Evolutionary conservation across 2,113 vertebrate genomes (phyloP).

Genomic region (Eptesicus fuscus): DNA sequence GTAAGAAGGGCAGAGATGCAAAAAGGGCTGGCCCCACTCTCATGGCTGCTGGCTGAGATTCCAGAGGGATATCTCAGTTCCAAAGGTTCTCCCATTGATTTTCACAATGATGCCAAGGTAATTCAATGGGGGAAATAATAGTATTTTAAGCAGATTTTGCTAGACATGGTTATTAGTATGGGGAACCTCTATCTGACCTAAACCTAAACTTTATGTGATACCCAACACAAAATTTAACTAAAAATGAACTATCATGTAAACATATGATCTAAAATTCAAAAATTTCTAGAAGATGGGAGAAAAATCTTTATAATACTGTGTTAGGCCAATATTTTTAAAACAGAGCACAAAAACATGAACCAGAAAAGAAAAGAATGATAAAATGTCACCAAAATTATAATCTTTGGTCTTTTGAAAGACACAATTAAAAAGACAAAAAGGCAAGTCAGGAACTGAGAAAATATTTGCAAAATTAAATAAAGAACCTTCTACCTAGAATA

Average conservation of each 20-base stretch:
- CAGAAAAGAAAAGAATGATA: neutral
- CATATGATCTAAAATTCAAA: neutral
- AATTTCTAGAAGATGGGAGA: neutral
- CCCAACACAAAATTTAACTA: slow-evolving; percentile 17
- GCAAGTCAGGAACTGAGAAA: neutral
- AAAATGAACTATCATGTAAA: slow-evolving; percentile 1
- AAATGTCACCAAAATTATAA: neutral
- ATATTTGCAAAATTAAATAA: neutral
- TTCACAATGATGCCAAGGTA: slow-evolving; percentile 6
- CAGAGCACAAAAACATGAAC: neutral
- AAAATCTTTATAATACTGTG: neutral
- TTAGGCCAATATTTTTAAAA: slow-evolving; percentile 27
- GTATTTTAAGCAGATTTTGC: neutral
- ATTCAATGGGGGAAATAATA: neutral
- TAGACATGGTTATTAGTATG: neutral
- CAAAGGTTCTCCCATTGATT: neutral
- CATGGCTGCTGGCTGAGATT: neutral
- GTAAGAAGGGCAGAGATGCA: neutral
- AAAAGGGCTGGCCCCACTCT: neutral
- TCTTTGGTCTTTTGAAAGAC: neutral
- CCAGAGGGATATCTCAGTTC: neutral
- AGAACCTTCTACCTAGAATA: neutral
- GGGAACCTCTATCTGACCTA: neutral
- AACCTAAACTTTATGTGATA: neutral
- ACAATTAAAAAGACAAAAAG: neutral